Percentiles rank a stretch among this genome's conserved stretches.
Evolutionary conservation across 2,113 vertebrate species (phyloP).

Genomic region (Pteropus alecto): DNA sequence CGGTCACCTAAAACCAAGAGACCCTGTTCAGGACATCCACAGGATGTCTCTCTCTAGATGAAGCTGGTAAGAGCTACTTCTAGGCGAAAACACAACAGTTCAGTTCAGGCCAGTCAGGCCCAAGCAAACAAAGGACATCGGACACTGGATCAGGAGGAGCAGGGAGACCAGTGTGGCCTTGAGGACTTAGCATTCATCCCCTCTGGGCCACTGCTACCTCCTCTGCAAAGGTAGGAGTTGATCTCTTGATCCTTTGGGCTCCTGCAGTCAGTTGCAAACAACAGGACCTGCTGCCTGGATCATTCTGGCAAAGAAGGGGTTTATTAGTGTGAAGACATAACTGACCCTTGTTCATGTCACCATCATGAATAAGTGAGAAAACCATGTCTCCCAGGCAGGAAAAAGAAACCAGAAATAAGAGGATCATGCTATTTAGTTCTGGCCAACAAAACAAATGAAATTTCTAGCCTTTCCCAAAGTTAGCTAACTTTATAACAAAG

Average conservation of each 20-base stretch:
- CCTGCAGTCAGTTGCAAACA: background rate
- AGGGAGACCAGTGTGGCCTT: background rate
- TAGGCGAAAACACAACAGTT: background rate
- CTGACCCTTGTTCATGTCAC: background rate
- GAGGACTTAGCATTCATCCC: background rate
- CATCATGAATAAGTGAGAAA: background rate
- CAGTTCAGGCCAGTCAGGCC: background rate
- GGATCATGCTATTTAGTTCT: background rate
- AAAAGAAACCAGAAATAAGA: background rate
- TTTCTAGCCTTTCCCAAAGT: background rate
- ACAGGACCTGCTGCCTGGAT: background rate
- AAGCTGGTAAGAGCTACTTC: background rate
- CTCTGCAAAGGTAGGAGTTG: background rate
- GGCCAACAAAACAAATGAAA: background rate
- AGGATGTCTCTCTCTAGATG: background rate
- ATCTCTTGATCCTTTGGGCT: background rate
- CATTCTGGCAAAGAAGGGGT: background rate
- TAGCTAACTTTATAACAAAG: background rate
- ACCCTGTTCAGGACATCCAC: background rate
- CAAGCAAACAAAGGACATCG: background rate
- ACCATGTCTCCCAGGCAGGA: background rate
- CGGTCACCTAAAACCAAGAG: background rate
- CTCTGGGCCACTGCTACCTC: background rate
- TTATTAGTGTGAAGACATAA: background rate
- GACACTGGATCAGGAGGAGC: background rate